Evolutionary conservation across 1,140 invertebrate species (phyloP).

Genomic region (Rhynchophorus ferrugineus): DNA sequence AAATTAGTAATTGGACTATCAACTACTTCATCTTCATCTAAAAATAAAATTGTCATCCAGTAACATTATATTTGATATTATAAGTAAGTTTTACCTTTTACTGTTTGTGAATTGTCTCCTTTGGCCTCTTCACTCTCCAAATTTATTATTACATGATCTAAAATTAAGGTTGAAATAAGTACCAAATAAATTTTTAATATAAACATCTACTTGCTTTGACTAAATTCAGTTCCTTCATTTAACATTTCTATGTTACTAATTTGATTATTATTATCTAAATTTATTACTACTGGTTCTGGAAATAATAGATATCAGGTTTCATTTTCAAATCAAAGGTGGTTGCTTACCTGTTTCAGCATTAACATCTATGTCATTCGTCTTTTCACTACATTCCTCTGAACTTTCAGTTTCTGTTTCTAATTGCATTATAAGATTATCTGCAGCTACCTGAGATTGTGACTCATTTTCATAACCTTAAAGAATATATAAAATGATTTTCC

Average conservation of each 20-base stretch:
- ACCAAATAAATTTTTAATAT: no score
- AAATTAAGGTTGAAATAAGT: not conserved
- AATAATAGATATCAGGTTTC: no score
- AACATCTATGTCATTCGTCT: slow-evolving; percentile 14
- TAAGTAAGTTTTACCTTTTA: no score
- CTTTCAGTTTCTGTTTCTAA: slow-evolving; percentile 28
- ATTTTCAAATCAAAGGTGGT: no score
- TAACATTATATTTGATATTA: no score
- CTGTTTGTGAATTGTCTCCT: slow-evolving; percentile 16
- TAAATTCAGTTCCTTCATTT: not conserved
- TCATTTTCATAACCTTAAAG: slow-evolving; percentile 24
- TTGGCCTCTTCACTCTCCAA: not conserved
- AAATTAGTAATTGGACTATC: slow-evolving; percentile 1
- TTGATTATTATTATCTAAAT: slow-evolving; percentile 6
- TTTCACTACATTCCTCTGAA: slow-evolving; percentile 36
- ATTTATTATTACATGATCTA: not conserved
- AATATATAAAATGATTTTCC: slow-evolving; percentile 2
- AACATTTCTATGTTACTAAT: not conserved
- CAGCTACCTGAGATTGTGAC: slow-evolving; percentile 32
- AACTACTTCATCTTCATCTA: no score
- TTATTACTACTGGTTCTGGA: slow-evolving; percentile 13
- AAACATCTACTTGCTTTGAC: not conserved
- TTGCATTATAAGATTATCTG: slow-evolving; percentile 39
- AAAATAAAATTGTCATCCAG: no score
- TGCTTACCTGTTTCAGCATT: not conserved